These are phyloP conservation scores for Luffia ferchaultella DNA, from an alignment of 2,888 invertebrate genomes.

Conservation along the genomic window DNA sequence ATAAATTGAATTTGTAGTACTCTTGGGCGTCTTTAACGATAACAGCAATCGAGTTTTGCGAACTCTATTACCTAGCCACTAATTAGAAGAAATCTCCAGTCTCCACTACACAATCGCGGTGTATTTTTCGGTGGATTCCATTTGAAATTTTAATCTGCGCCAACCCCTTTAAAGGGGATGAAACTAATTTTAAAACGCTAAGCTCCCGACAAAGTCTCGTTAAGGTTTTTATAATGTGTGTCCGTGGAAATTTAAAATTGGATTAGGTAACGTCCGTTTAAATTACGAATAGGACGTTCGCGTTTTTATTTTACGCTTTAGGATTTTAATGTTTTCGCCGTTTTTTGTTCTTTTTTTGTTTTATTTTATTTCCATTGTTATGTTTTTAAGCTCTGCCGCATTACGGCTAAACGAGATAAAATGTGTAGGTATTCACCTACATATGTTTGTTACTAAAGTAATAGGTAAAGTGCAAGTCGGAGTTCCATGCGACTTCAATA, in stretches of 20 bases:
- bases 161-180: conserved; percentile 55
- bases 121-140: conserved; percentile 66
- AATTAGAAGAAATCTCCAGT: conserved; percentile 63
- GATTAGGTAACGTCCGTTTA: conserved; percentile 35
- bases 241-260: conserved; percentile 48
- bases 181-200: conserved; percentile 63
- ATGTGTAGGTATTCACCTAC: too few relatives aligned
- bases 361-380: neutral
- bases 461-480: too few relatives aligned
- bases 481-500: too few relatives aligned
- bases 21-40: conserved; percentile 26
- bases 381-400: too few relatives aligned
- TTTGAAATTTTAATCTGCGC: conserved; percentile 66
- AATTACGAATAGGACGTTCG: conserved; percentile 18
- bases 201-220: conserved; percentile 52
- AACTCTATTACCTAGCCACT: conserved; percentile 60
- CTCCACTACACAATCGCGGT: conserved; percentile 59
- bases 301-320: conserved; percentile 12
- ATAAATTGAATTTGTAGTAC: too few relatives aligned
- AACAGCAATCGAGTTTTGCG: conserved; percentile 41
- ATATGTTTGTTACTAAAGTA: too few relatives aligned
- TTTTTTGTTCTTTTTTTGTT: conserved; percentile 3
- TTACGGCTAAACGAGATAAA: too few relatives aligned
- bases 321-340: conserved; percentile 17
- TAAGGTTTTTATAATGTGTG: conserved; percentile 45